A percentile compares a stretch with the other conserved stretches of the same genome.
Conservation (phyloP, 2,113 vertebrate species). For the Sander vitreus region DNA sequence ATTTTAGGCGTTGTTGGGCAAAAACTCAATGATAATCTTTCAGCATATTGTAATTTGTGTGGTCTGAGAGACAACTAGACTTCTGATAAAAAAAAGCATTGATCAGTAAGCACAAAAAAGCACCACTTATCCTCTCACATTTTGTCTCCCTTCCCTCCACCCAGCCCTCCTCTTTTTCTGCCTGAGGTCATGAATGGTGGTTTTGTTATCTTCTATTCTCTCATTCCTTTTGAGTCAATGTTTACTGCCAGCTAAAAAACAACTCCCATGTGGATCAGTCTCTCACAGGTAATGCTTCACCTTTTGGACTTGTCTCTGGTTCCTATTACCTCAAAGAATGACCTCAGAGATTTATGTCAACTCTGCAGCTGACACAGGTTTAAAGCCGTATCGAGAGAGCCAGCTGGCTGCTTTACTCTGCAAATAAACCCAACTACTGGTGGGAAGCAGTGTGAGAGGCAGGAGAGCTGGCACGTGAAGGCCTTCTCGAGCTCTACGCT, state of each 20-base stretch:
- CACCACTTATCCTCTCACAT: neutral
- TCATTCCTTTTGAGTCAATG: constrained; percentile 40
- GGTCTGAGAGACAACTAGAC: no score
- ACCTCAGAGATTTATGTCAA: constrained; percentile 67
- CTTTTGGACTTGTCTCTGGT: constrained; percentile 57
- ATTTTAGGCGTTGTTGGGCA: no score
- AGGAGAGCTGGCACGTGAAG: constrained; percentile 57
- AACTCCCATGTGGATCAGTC: constrained; percentile 36
- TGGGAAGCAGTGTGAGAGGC: constrained; percentile 30
- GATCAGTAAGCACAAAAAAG: neutral
- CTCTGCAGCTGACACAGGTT: constrained; percentile 69
- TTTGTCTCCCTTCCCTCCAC: neutral
- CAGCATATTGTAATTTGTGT: no score
- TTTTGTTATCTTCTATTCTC: constrained; percentile 42
- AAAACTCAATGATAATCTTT: no score
- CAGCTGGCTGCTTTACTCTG: constrained; percentile 70
- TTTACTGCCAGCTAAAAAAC: constrained; percentile 48
- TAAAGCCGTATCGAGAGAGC: constrained; percentile 53
- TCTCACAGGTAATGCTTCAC: constrained; percentile 48
- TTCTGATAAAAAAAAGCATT: neutral
- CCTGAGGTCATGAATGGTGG: constrained; percentile 29
- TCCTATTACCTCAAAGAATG: constrained; percentile 54
- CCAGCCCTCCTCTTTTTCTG: neutral
- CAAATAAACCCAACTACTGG: constrained; percentile 63
- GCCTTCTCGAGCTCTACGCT: constrained; percentile 35